These are phyloP conservation scores for Tortricodes alternella DNA, from an alignment of 2,888 invertebrate species.

Conservation along the genomic window DNA sequence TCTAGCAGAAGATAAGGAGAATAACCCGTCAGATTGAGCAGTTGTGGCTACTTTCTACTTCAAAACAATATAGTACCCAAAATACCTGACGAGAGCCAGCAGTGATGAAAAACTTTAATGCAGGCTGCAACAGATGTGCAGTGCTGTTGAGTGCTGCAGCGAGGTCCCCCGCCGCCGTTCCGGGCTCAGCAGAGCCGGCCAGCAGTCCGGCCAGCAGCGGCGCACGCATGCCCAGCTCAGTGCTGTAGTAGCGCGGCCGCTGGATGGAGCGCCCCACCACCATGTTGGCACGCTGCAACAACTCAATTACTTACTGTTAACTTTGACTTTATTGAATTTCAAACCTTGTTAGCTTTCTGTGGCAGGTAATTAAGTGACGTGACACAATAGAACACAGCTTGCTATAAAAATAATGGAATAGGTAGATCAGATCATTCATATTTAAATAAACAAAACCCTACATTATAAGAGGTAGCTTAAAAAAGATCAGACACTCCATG, in stretches of 20 bases:
- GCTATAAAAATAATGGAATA: too few species aligned
- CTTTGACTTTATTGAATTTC: too few species aligned
- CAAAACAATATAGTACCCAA: too few species aligned
- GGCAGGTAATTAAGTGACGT: too few species aligned
- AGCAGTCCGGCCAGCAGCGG: slow-evolving; percentile 91
- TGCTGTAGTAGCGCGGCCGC: slow-evolving; percentile 96
- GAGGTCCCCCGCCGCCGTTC: slow-evolving; percentile 87
- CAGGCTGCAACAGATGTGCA: slow-evolving; percentile 91
- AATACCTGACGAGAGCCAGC: slow-evolving; percentile 61
- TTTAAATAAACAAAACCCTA: too few species aligned
- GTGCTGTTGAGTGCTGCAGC: slow-evolving; percentile 96
- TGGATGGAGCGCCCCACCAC: slow-evolving; percentile 79
- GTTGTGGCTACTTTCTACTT: too few species aligned
- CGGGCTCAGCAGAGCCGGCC: slow-evolving; percentile 91
- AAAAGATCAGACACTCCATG: too few species aligned
- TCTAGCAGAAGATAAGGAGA: too few species aligned
- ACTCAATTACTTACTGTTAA: neutral
- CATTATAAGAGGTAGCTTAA: neutral
- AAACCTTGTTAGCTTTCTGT: too few species aligned
- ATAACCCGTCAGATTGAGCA: too few species aligned
- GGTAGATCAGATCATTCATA: too few species aligned
- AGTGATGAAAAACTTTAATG: slow-evolving; percentile 90
- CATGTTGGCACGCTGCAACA: slow-evolving; percentile 44
- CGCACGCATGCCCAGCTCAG: slow-evolving; percentile 96
- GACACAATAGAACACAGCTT: too few species aligned